phyloP scores from a whole-genome alignment of 2,797 vertebrate species.

The Molossus molossus region DNA sequence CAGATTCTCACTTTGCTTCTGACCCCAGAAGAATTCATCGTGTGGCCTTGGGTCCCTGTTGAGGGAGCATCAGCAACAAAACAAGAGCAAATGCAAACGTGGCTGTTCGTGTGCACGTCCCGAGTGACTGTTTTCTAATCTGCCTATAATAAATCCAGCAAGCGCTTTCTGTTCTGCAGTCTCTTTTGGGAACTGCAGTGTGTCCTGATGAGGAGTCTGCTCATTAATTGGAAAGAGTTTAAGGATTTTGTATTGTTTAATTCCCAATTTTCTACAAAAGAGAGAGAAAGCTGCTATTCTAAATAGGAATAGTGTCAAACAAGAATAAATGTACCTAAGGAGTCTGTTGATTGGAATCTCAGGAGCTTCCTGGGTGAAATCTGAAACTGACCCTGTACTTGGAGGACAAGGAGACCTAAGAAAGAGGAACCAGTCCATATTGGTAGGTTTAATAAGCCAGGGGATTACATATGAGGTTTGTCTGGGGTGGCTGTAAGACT shows the following conservation, averaged over 20 bases:
- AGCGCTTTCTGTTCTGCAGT: constrained; percentile 60
- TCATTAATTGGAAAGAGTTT: constrained; percentile 76
- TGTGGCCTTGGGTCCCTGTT: constrained; percentile 56
- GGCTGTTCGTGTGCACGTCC: constrained; percentile 61
- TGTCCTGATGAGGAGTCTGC: constrained; percentile 68
- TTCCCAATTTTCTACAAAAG: constrained; percentile 71
- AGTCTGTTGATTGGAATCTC: neutral
- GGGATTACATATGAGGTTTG: neutral
- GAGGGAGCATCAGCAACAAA: constrained; percentile 76
- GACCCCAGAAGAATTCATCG: constrained; percentile 64
- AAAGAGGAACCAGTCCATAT: neutral
- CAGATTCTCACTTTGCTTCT: constrained; percentile 72
- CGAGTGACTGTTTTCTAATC: constrained; percentile 75
- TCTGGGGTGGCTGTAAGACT: neutral
- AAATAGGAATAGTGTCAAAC: neutral
- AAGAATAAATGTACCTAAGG: constrained; percentile 41
- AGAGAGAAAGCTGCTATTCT: constrained; percentile 28
- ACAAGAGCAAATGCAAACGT: constrained; percentile 68
- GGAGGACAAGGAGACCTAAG: neutral
- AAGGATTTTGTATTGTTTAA: constrained; percentile 71
- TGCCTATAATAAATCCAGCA: constrained; percentile 74
- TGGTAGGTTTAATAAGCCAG: neutral
- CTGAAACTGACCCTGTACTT: neutral
- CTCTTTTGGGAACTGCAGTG: constrained; percentile 71
- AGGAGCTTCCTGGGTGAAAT: neutral